Base-by-base conservation (phyloP, 2,113 vertebrate genomes). In the Corapipo altera region DNA sequence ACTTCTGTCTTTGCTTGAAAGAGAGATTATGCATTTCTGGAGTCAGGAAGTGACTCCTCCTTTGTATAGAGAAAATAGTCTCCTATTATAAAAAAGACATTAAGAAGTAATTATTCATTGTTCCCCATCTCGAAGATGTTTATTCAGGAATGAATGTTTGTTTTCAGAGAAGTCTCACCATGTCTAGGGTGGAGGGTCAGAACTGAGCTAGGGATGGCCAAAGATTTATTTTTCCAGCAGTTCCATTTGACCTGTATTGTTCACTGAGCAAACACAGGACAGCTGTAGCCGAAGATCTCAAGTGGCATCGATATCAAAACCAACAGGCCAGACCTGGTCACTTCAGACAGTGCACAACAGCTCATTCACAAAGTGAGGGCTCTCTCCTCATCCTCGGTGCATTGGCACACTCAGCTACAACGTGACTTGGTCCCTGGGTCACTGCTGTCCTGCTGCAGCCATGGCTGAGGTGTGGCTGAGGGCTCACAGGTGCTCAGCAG, bases 101-200 rank as follows among this genome's bases (percentile, higher is more conserved):
- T 85, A 94, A 94, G 91, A 94, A 93, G 61, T 92, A 85, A 97
- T 97, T 96, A 95, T 97, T 97, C 97, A 96, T 97, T 96, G 93
- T 96, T 96, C 92, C 81, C 93, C 85, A 75, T 93, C 83, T 96
- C 16, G 0, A 65, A 97, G 95, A 91, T 97, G 95, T 97, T 97
- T 97, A 95, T 97, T 96, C 93, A 97, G 96, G 89, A 89, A 85
- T 54, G 77, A 87, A 44, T 66, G 79, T 88, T 96, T 97, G 52
- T 95, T 97, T 96, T 81, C 48, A 85, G 89, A 96, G 87, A 75
- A 51, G 81, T 95, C 82, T 88, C 23, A 8, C 75, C 39, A 8
- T 75, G 89, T 85, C 86, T 54, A 62, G 80, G 86, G 58, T 94
- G 92, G 91, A 89, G 74, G 79, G 58, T 88, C 80, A 87, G 46